Evolutionary conservation across 2,113 vertebrate species (phyloP), one percentile per base, ranked within the genome.

Genomic region (Lanius ludovicianus): DNA sequence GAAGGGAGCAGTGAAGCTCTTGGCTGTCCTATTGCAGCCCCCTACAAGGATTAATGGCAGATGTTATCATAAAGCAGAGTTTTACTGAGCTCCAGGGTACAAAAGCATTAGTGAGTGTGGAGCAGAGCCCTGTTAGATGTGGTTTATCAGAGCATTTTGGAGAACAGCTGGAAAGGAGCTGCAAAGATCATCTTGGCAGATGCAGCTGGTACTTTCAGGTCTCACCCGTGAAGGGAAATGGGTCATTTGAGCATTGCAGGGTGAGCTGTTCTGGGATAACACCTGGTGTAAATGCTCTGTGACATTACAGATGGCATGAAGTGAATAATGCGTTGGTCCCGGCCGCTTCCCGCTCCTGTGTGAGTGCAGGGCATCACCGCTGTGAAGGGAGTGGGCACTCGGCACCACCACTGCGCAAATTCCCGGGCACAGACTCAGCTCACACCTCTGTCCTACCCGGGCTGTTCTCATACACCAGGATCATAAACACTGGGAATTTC

Each of bases 361-460:
- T 2, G 19, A 52, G 10, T 35, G 41, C 63, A 69, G 78, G 46
- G 50, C 27, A 41, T 30, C 39, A 1, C 1, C 1, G 17, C 28
- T 1, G 5, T 22, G 30, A 31, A 68, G 49, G 62, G 49, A 94
- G 53, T 8, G 1, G 65, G 44, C 23, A 1, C 63, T 59, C 0
- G 0, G 31, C 62, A 62, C 31, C 42, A 12, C 10, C 13, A 1
- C 31, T 6, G 19, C 3, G 0, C 0, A 0, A 17, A 20, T n/a
- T 28, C 18, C 5, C 0, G 1, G 71, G 10, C 41, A 13, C 14
- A 39, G 55, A 52, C 10, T 1, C 69, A 22, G 42, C 4, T 1
- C 10, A 3, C n/a, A 39, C 56, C 76, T 53, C 70, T 22, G 12
- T 41, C 19, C n/a, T 0, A 0, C 19, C 11, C 2, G 1, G 63